Evolutionary conservation across 2,888 invertebrate species (phyloP), one percentile per base, ranked within the genome.

Genomic region (Cremastobaeus sp.): DNA sequence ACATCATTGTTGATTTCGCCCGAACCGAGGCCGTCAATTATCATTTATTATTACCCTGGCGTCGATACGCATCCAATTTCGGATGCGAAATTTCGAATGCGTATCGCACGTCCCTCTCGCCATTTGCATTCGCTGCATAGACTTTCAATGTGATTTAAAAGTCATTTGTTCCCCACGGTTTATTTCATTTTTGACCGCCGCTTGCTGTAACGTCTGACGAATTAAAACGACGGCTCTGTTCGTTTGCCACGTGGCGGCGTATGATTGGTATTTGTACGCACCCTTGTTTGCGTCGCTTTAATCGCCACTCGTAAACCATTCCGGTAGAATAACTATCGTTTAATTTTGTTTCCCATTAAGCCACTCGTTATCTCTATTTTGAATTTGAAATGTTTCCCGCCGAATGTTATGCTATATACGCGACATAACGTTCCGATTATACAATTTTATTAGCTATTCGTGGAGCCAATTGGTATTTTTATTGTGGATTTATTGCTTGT

Each of bases 1-100:
- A 32, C 55, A 48, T 57, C 35, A 25, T 57, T 35, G 0, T 12
- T 11, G 15, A 20, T 17, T 14, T 35, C n/a, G 37, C 21, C 5
- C 12, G 25, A 1, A n/a, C 9, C 32, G 18, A 25, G 20, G 43
- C 25, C 64, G 50, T 64, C 55, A 70, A 70, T 62, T 71, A 64
- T 71, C 64, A 71, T 71, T 71, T 71, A 64, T 71, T 71, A 57
- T 59, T 69, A 21, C 21, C 34, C 54, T 5, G 28, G 17, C 43
- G 6, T 35, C 20, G 54, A 65, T 45, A 45, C 14, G 2, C 9
- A 52, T 52, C 32, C 35, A 52, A 43, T 43, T 45, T 8, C 18
- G 14, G 14, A 5, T 5, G 9, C 17, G 35, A 17, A 37, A 41
- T 41, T 41, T 18, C n/a, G 15, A 14, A 45, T 15, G n/a, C 37